Evolutionary conservation across 1,140 invertebrate species (phyloP).

Genomic region (Subanguina moxae): DNA sequence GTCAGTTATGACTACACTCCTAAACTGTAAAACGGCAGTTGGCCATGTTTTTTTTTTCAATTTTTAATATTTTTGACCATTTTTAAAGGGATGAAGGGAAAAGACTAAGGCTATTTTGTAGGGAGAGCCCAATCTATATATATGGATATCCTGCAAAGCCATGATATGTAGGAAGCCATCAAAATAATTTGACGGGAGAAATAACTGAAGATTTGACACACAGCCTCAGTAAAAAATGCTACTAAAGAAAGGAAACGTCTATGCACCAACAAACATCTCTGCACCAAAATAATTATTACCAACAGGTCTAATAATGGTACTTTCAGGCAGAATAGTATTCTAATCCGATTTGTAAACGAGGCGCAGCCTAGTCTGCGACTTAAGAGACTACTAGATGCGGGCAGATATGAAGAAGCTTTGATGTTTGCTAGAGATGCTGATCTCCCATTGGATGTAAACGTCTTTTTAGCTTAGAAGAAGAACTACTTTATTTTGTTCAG

Average conservation of each 20-base stretch:
- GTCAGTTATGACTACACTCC: too few species aligned
- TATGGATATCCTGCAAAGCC: too few species aligned
- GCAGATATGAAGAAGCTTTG: slow-evolving; percentile 29
- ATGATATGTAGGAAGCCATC: too few species aligned
- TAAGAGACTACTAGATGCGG: slow-evolving; percentile 17
- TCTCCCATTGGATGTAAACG: slow-evolving; percentile 13
- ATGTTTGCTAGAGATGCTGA: slow-evolving; percentile 23
- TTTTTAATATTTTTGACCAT: too few species aligned
- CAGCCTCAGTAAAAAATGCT: background rate
- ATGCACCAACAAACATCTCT: background rate
- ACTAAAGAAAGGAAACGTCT: background rate
- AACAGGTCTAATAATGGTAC: too few species aligned
- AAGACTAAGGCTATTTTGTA: too few species aligned
- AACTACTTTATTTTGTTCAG: slow-evolving; percentile 18
- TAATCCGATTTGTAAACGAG: slow-evolving; percentile 29
- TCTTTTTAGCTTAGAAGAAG: too few species aligned
- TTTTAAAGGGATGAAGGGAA: too few species aligned
- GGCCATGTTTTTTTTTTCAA: too few species aligned
- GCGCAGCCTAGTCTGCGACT: slow-evolving; percentile 20
- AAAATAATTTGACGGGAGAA: background rate
- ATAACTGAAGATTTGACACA: background rate
- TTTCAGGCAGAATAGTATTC: slow-evolving; percentile 13
- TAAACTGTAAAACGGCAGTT: background rate
- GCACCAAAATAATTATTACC: background rate
- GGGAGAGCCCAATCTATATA: too few species aligned